phyloP scores from a whole-genome alignment of 2,113 vertebrate genomes.

The Eublepharis macularius region DNA sequence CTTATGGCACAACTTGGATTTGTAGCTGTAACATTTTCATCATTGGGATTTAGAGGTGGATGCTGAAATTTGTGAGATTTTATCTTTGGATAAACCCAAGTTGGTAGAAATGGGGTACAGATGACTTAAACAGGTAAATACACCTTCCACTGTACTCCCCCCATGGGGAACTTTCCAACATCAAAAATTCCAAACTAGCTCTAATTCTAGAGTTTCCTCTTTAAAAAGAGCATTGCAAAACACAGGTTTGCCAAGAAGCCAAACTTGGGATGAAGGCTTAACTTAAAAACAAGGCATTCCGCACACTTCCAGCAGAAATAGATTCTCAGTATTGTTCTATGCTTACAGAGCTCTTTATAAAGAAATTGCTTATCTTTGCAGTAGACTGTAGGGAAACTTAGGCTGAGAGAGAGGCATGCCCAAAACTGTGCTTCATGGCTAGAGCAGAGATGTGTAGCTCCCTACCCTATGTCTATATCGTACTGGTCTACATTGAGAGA shows the following conservation, averaged over 20 bases:
- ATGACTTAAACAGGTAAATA: neutral
- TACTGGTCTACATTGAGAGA: neutral
- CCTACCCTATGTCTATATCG: neutral
- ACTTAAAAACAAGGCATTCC: neutral
- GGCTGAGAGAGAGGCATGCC: neutral
- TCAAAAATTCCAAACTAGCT: too few relatives aligned
- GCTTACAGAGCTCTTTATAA: neutral
- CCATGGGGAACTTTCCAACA: neutral
- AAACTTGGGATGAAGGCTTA: neutral
- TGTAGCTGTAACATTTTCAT: neutral
- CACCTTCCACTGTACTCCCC: neutral
- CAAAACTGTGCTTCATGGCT: too few relatives aligned
- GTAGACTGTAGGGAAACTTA: neutral
- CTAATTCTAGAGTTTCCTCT: neutral
- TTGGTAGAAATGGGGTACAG: neutral
- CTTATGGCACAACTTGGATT: neutral
- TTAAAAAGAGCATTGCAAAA: neutral
- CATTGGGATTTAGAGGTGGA: too few relatives aligned
- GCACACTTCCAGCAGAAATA: neutral
- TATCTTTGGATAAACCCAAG: too few relatives aligned
- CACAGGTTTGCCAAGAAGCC: neutral
- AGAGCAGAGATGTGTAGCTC: neutral
- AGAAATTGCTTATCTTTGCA: neutral
- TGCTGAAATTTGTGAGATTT: too few relatives aligned
- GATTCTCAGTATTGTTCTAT: neutral